Evolutionary conservation across 64 coral and sea anemone genomes (phyloP), one percentile per base, ranked within the genome.

Genomic region (Pocillopora verrucosa): DNA sequence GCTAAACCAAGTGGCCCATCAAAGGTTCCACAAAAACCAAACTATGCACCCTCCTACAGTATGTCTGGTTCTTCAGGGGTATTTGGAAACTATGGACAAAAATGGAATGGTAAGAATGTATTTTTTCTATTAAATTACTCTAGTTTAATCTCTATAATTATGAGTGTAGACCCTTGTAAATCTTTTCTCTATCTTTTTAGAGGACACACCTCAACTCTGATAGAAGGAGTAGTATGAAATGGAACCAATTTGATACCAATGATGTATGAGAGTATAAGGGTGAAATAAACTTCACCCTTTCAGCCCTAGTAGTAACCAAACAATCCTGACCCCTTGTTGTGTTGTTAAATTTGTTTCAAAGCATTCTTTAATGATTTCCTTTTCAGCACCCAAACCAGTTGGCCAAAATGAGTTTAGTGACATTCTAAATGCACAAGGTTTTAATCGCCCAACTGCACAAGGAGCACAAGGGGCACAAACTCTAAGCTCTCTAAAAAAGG

Each of bases 371-470:
- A 51, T 51, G 41, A 58, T 17, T 41, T 63, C 78, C 37, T 15
- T 60, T 92, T 11, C 83, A 99, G 97, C 95, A 1, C 94, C 94
- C 1, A 99, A 99, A 76, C 90, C 79, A 17, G 94, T 99, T 20
- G 88, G 81, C 13, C 93, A 93, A 74, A 72, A 99, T 56, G 97
- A 99, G 61, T 99, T 99, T 65, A 99, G 97, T 74, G 97, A 99
- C 86, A 95, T 99, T 69, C 93, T 99, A 15, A 82, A 99, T 63
- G 94, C 90, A 16, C 97, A 99, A 72, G 97, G 97, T 63, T 99
- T 99, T 73, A 99, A 99, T 56, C 36, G 91, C 16, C 56, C 93
- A 13, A 65, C 77, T 19, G 93, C 90, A 22, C 92, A 90, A 80
- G 94, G 87, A 4, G 19, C 82, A 24, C 82, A 90, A 80, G 94